Conservation (phyloP, 2,113 vertebrate species). For the Philantomba maxwellii region DNA sequence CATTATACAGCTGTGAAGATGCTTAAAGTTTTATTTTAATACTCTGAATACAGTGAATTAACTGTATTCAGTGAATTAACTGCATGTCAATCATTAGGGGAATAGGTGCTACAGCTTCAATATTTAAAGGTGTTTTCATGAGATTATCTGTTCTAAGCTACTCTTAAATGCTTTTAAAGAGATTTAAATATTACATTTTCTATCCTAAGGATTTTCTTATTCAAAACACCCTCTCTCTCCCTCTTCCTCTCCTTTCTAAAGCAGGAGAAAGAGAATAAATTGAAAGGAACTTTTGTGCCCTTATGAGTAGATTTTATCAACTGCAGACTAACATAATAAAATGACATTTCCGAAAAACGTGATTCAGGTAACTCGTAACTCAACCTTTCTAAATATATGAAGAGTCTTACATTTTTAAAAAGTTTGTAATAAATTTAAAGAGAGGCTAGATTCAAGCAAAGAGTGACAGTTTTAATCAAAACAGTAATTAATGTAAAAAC, state of each 20-base stretch:
- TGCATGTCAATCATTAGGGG: not conserved
- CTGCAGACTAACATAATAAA: not conserved
- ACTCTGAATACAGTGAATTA: not conserved
- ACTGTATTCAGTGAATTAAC: not conserved
- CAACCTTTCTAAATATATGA: not conserved
- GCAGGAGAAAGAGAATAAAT: not conserved
- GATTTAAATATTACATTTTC: not conserved
- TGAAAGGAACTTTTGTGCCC: not conserved
- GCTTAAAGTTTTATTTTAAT: not conserved
- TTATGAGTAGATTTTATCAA: not conserved
- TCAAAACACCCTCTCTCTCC: not conserved
- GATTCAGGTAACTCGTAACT: not conserved
- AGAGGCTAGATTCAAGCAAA: constrained; percentile 21
- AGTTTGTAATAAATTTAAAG: not conserved
- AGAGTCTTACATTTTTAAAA: not conserved
- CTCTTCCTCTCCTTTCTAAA: not conserved
- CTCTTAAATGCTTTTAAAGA: not conserved
- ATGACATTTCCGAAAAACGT: not conserved
- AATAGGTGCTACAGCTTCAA: not conserved
- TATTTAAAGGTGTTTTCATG: not conserved
- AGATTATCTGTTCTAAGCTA: not conserved
- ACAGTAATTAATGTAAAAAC: constrained; percentile 22
- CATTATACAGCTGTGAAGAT: not conserved
- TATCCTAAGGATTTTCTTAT: not conserved
- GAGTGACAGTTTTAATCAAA: constrained; percentile 24